A percentile compares a stretch with the other conserved stretches of the same genome.
phyloP scores from a whole-genome alignment of 2,888 invertebrate genomes.

The Heliconius cydno region DNA sequence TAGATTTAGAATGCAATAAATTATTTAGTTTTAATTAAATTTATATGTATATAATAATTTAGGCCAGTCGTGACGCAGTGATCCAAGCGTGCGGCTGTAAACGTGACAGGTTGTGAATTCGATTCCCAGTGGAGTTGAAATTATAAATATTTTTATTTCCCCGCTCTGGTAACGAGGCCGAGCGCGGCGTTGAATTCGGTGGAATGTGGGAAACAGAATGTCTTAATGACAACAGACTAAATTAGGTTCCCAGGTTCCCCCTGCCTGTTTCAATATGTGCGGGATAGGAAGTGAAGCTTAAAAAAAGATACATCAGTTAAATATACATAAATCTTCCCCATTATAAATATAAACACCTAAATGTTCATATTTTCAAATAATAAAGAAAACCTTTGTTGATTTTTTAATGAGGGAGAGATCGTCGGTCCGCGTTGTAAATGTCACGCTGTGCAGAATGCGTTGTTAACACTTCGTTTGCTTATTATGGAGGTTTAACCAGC shows the following conservation, averaged over 20 bases:
- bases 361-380: not conserved
- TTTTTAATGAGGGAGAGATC: conserved; percentile 5
- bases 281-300: no score
- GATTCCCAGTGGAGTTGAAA: no score
- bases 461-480: not conserved
- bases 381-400: not conserved
- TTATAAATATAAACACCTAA: not conserved
- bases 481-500: conserved; percentile 1
- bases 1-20: conserved; percentile 31
- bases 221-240: no score
- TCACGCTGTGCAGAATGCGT: not conserved
- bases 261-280: no score
- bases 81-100: no score
- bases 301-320: not conserved
- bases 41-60: not conserved
- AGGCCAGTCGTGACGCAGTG: no score
- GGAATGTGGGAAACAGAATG: no score
- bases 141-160: no score
- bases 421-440: conserved; percentile 1
- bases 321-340: not conserved
- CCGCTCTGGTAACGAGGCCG: no score
- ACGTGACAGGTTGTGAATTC: no score
- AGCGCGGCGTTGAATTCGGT: no score
- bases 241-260: no score
- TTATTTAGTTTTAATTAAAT: conserved; percentile 24